A percentile compares a stretch with the other conserved stretches of the same genome.
These are phyloP conservation scores for Caenorhabditis tropicalis DNA, from an alignment of 1,140 invertebrate genomes.

Conservation along the genomic window DNA sequence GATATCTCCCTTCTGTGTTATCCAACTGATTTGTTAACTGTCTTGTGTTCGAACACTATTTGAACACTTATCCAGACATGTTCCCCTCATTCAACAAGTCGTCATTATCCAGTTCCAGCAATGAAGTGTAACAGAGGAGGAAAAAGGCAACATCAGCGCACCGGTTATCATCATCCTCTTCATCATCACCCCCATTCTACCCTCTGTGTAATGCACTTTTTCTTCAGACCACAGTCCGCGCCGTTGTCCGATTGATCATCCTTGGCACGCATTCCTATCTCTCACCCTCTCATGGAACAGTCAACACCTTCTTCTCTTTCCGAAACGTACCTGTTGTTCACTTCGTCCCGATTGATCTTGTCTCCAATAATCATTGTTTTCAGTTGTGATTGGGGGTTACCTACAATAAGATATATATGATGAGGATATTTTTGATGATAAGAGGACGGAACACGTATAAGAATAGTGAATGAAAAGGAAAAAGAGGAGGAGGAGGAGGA, in stretches of 20 bases:
- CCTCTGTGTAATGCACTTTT: slow-evolving; percentile 25
- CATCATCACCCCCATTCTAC: background rate
- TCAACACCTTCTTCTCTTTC: background rate
- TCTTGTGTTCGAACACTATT: background rate
- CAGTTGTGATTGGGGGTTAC: background rate
- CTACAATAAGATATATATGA: background rate
- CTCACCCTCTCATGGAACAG: background rate
- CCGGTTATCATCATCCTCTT: slow-evolving; percentile 12
- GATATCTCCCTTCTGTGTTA: background rate
- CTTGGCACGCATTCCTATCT: slow-evolving; percentile 26
- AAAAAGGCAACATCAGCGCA: slow-evolving; percentile 19
- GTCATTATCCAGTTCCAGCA: slow-evolving; percentile 35
- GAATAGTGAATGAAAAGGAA: background rate
- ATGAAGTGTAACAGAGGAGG: slow-evolving; percentile 26
- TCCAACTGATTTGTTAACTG: background rate
- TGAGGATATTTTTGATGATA: background rate
- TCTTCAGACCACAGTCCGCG: background rate
- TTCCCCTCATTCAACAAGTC: slow-evolving; percentile 5
- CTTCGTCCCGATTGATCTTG: slow-evolving; percentile 35
- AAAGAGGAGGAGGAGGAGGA: background rate
- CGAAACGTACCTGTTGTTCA: slow-evolving; percentile 35
- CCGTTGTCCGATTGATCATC: background rate
- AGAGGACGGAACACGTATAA: background rate
- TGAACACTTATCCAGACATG: slow-evolving; percentile 17
- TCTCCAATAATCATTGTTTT: slow-evolving; percentile 15